A percentile compares a stretch with the other conserved stretches of the same genome.
Conservation (phyloP, 2,797 vertebrate species). For the Onychomys torridus region DNA sequence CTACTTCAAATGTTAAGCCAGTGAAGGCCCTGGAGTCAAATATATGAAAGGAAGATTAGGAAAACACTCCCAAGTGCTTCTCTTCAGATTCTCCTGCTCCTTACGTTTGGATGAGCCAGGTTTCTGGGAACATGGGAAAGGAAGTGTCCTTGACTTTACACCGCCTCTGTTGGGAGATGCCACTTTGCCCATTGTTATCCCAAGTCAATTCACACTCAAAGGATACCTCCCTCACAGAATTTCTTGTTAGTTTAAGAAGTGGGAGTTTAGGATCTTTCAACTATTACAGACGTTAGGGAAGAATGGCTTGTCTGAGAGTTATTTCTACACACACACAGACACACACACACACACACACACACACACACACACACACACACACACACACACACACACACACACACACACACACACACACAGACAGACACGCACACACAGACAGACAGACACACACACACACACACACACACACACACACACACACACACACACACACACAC, state of each 20-base stretch:
- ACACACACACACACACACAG: no score
- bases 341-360: not conserved
- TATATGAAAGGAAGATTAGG: not conserved
- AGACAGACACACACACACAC: no score
- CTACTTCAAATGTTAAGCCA: not conserved
- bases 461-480: no score
- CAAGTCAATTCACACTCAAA: not conserved
- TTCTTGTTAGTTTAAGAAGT: slow-evolving; percentile 1
- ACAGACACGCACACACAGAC: no score
- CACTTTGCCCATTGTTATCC: not conserved
- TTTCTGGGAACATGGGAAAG: not conserved
- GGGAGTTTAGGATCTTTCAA: not conserved
- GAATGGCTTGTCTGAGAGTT: not conserved
- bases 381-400: not conserved
- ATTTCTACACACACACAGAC: not conserved
- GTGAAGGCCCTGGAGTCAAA: not conserved
- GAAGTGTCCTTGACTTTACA: not conserved
- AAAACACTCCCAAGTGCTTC: not conserved
- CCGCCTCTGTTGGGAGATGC: no score
- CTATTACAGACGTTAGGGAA: not conserved
- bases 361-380: not conserved
- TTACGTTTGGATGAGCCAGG: not conserved
- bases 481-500: no score
- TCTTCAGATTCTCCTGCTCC: not conserved
- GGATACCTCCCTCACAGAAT: not conserved